phyloP scores from a whole-genome alignment of 2,113 vertebrate species.

The Nanorana parkeri region DNA sequence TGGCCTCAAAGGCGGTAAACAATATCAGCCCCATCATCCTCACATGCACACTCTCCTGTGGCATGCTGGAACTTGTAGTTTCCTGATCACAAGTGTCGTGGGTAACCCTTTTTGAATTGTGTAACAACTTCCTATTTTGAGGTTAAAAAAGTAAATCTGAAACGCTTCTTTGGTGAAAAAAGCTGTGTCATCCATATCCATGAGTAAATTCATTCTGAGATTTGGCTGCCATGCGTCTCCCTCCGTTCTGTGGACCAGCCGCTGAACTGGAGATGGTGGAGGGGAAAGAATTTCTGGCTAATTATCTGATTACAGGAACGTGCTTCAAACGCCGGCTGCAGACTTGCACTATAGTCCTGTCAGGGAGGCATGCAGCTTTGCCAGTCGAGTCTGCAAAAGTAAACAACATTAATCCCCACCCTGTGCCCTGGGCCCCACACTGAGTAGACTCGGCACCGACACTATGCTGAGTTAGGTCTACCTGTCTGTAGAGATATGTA shows the following conservation, averaged over 20 bases:
- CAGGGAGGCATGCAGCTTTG: not conserved
- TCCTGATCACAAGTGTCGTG: not conserved
- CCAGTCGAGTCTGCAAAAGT: not conserved
- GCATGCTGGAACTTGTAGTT: too few relatives aligned
- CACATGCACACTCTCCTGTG: too few relatives aligned
- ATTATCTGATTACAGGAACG: conserved; percentile 1
- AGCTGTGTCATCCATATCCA: not conserved
- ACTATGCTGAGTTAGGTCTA: too few relatives aligned
- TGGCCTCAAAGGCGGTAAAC: too few relatives aligned
- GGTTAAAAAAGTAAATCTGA: conserved; percentile 1
- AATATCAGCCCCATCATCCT: too few relatives aligned
- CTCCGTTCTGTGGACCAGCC: not conserved
- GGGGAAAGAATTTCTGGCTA: not conserved
- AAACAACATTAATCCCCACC: conserved; percentile 28
- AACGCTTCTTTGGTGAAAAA: not conserved
- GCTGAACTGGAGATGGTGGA: not conserved
- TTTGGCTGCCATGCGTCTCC: not conserved
- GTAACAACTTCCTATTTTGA: conserved; percentile 24
- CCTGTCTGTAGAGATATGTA: too few relatives aligned
- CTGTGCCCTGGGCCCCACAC: not conserved
- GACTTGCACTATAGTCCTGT: not conserved
- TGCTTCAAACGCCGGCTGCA: not conserved
- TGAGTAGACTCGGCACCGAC: not conserved
- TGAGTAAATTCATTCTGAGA: conserved; percentile 1
- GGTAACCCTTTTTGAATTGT: not conserved